Conservation (phyloP, 2,888 invertebrate genomes). For the Tetragonula carbonaria region DNA sequence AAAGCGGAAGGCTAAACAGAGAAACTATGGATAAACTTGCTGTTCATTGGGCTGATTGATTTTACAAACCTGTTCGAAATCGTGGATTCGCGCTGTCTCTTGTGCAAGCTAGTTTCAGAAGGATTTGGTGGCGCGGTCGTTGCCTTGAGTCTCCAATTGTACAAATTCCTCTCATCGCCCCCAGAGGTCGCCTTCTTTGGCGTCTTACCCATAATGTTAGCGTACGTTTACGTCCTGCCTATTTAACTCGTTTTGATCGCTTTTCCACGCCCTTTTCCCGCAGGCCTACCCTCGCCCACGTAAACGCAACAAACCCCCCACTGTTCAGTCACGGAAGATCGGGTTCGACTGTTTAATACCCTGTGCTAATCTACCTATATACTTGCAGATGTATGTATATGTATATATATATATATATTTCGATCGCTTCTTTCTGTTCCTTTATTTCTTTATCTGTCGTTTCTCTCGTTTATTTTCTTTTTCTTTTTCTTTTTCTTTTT, state of each 20-base stretch:
- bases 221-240: constrained; percentile 53
- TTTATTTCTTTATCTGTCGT: constrained; percentile 8
- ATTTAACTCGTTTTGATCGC: constrained; percentile 48
- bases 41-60: constrained; percentile 60
- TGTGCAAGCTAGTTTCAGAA: constrained; percentile 73
- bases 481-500: too few species aligned
- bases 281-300: constrained; percentile 35
- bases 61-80: constrained; percentile 79
- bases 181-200: constrained; percentile 80
- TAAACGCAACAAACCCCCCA: constrained; percentile 38
- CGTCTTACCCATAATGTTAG: constrained; percentile 78
- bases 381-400: not conserved
- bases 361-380: constrained; percentile 20
- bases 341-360: constrained; percentile 48
- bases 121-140: constrained; percentile 74
- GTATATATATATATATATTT: constrained; percentile 5
- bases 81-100: constrained; percentile 76
- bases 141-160: constrained; percentile 78
- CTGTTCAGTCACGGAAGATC: constrained; percentile 24
- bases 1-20: constrained; percentile 10
- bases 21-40: constrained; percentile 54
- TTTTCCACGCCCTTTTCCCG: constrained; percentile 64
- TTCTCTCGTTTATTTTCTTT: not conserved
- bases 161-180: constrained; percentile 81
- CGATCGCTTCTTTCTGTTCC: constrained; percentile 1